Evolutionary conservation across 2,888 invertebrate genomes (phyloP).

Genomic region (Drosophila nr. medialis): DNA sequence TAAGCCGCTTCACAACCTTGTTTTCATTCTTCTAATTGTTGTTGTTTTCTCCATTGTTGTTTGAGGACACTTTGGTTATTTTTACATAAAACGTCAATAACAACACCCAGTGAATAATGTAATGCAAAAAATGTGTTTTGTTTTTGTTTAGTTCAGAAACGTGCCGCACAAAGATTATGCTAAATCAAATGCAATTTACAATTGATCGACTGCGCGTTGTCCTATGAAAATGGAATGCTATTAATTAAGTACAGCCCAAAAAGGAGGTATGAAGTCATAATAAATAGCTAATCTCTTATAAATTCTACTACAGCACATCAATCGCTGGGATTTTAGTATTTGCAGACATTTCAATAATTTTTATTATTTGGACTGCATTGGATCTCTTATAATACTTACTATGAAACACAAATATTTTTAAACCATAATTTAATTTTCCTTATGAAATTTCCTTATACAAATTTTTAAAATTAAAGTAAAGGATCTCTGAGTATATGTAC

Average conservation of each 20-base stretch:
- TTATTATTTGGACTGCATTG: not conserved
- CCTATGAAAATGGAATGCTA: not conserved
- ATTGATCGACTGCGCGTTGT: slow-evolving; percentile 5
- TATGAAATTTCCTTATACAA: not conserved
- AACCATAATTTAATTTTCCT: not conserved
- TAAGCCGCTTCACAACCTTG: slow-evolving; percentile 41
- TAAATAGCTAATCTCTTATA: not conserved
- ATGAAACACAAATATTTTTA: not conserved
- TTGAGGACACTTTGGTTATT: slow-evolving; percentile 33
- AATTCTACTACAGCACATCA: not conserved
- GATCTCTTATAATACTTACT: not conserved
- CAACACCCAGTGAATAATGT: slow-evolving; percentile 40
- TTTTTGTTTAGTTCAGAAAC: slow-evolving; percentile 16
- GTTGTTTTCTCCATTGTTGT: slow-evolving; percentile 5
- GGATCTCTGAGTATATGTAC: too few relatives aligned
- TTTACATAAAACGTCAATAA: slow-evolving; percentile 54
- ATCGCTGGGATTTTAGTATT: not conserved
- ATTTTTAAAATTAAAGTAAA: too few relatives aligned
- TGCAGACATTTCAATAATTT: not conserved
- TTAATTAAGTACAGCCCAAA: not conserved
- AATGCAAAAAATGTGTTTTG: slow-evolving; percentile 21
- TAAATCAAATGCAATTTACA: not conserved
- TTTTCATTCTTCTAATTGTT: slow-evolving; percentile 22
- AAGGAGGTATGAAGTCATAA: not conserved
- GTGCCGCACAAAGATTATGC: not conserved